Conservation (phyloP, 1,140 invertebrate species). For the Wasmannia auropunctata region DNA sequence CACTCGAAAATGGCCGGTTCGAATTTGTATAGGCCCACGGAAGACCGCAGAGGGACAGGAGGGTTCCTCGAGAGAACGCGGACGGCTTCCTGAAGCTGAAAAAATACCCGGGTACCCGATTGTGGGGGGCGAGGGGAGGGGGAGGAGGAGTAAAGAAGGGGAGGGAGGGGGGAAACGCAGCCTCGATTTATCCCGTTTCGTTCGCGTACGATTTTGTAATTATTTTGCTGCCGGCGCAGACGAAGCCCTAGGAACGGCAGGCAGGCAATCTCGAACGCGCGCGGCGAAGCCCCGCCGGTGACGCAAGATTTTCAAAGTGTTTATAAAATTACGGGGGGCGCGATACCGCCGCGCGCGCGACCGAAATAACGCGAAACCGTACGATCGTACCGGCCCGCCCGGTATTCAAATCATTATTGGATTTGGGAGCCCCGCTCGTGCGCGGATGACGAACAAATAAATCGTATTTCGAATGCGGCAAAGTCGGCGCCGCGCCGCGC, state of each 20-base stretch:
- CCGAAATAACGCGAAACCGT: conserved; percentile 81
- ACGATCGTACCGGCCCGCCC: conserved; percentile 38
- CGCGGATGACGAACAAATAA: conserved; percentile 60
- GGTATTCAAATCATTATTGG: conserved; percentile 82
- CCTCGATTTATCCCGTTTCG: conserved; percentile 70
- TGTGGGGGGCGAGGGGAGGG: background rate
- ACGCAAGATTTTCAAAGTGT: conserved; percentile 85
- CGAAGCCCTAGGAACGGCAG: conserved; percentile 80
- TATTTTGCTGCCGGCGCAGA: conserved; percentile 80
- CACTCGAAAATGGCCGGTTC: conserved; percentile 22
- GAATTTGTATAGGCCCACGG: conserved; percentile 30
- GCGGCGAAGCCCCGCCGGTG: conserved; percentile 79
- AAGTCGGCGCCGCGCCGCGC: conserved; percentile 1
- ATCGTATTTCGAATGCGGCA: conserved; percentile 44
- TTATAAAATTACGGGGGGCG: conserved; percentile 84
- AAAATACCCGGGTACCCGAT: conserved; percentile 51
- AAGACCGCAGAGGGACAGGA: background rate
- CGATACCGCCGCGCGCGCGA: conserved; percentile 73
- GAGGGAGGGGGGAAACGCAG: background rate
- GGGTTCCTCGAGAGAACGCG: conserved; percentile 34
- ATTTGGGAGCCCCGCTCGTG: conserved; percentile 79
- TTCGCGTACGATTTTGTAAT: conserved; percentile 81
- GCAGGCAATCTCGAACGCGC: conserved; percentile 79
- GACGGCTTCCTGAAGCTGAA: conserved; percentile 65
- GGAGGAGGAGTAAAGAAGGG: conserved; percentile 26